Percentiles rank a stretch among this genome's conserved stretches.
Evolutionary conservation across 2,797 vertebrate species (phyloP).

Genomic region (Acridotheres tristis): DNA sequence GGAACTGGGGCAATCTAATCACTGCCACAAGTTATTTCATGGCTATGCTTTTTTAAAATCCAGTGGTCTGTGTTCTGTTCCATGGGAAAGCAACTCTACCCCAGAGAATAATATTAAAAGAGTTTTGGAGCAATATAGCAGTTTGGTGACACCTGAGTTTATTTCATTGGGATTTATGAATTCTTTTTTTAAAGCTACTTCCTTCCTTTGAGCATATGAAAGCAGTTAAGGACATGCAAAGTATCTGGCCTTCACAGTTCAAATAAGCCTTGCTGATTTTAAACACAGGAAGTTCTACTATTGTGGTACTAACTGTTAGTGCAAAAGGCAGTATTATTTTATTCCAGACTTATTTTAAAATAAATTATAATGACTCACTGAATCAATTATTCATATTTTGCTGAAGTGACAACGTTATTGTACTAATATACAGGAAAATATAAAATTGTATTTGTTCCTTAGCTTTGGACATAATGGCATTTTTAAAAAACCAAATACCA

Average conservation of each 20-base stretch:
- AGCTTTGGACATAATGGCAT: not conserved
- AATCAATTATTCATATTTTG: constrained; percentile 15
- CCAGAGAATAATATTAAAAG: not conserved
- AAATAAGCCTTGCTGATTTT: constrained; percentile 6
- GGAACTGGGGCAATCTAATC: not conserved
- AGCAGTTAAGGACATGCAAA: not conserved
- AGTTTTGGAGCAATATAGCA: not conserved
- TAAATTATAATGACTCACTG: not conserved
- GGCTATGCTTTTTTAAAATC: not conserved
- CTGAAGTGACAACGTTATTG: not conserved
- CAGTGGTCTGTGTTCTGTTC: not conserved
- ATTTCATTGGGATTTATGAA: not conserved
- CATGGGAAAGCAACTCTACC: not conserved
- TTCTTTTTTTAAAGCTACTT: not conserved
- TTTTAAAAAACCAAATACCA: not conserved
- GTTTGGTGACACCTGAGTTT: not conserved
- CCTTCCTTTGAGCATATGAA: not conserved
- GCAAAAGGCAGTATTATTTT: not conserved
- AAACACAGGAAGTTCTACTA: not conserved
- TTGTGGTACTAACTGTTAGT: not conserved
- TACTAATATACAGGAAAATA: constrained; percentile 2
- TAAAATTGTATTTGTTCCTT: not conserved
- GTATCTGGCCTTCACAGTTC: not conserved
- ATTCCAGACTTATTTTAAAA: not conserved
- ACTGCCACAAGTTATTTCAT: not conserved